Conservation (phyloP, 2,888 invertebrate genomes). For the Mesorhabditis spiculigera region DNA sequence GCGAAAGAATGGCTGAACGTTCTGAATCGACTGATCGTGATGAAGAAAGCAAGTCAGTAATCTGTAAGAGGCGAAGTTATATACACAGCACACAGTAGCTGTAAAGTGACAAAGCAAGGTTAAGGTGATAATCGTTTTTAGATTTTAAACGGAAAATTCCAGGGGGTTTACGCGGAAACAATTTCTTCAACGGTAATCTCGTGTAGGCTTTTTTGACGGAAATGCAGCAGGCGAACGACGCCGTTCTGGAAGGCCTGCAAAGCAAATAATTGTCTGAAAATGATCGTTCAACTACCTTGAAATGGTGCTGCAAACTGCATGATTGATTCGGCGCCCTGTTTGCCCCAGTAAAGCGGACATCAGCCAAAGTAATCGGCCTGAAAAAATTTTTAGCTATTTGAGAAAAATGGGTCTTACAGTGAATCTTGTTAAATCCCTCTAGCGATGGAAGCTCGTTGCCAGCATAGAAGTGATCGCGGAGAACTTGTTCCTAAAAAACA, state of each 20-base stretch:
- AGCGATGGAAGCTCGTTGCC: not conserved
- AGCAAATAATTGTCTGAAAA: not conserved
- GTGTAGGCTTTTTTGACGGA: constrained; percentile 1
- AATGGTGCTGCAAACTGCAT: not conserved
- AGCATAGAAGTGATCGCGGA: not conserved
- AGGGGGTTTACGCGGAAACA: too few species aligned
- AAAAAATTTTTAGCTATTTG: not conserved
- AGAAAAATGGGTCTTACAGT: constrained; percentile 1
- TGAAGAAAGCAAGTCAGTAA: too few species aligned
- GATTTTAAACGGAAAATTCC: too few species aligned
- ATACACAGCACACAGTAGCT: too few species aligned
- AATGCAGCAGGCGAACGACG: constrained; percentile 2
- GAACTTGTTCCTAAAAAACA: not conserved
- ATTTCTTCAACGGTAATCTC: not conserved
- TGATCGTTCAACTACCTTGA: not conserved
- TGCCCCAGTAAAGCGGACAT: not conserved
- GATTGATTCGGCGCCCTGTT: constrained; percentile 1
- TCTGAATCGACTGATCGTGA: too few species aligned
- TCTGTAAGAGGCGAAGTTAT: too few species aligned
- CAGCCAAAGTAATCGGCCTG: not conserved
- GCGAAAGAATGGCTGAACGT: too few species aligned
- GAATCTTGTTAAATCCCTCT: constrained; percentile 2
- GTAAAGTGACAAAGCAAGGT: too few species aligned
- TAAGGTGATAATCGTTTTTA: too few species aligned
- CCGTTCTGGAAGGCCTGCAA: not conserved